Evolutionary conservation across 2,113 vertebrate genomes (phyloP), one percentile per base, ranked within the genome.

Genomic region (Taurulus bubalis): DNA sequence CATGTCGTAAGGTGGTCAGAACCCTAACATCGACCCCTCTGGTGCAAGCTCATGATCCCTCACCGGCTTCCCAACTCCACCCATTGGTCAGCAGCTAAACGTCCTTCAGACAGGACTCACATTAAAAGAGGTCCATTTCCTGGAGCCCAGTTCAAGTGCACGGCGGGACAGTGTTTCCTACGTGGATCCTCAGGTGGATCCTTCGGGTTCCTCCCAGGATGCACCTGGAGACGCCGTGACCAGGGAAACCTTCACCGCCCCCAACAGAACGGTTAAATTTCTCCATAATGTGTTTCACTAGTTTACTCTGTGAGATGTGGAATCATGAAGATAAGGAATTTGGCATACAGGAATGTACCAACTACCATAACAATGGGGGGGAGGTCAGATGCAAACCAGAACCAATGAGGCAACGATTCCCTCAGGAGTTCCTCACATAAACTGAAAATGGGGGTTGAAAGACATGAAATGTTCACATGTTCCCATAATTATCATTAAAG

Each of bases 151-250:
- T 30, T 80, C 76, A 68, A 81, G 76, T 36, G 36, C 10, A 36
- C 45, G 8, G 26, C 1, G 5, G 34, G 38, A 8, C 9, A 53
- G 56, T 78, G 26, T 47, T 87, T 90, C 85, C 89, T 86, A 83
- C n/a, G n/a, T n/a, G n/a, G 36, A 36, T 12, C 1, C 49, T 82
- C 87, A 88, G 91, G 83, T 88, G 89, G 84, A 85, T 89, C 90
- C 87, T 79, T 34, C 40, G 10, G 40, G 69, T 72, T 79, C 63
- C 67, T 68, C 78, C 76, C 78, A 78, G 80, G 71, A 81, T n/a
- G n/a, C n/a, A n/a, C n/a, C n/a, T n/a, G n/a, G n/a, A n/a, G n/a
- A n/a, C n/a, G n/a, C n/a, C n/a, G n/a, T n/a, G n/a, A 72, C 62
- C 75, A 64, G 64, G 64, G 67, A 59, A 77, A 71, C 83, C 80